Base-by-base conservation (phyloP, 2,113 vertebrate genomes). In the Platichthys flesus region DNA sequence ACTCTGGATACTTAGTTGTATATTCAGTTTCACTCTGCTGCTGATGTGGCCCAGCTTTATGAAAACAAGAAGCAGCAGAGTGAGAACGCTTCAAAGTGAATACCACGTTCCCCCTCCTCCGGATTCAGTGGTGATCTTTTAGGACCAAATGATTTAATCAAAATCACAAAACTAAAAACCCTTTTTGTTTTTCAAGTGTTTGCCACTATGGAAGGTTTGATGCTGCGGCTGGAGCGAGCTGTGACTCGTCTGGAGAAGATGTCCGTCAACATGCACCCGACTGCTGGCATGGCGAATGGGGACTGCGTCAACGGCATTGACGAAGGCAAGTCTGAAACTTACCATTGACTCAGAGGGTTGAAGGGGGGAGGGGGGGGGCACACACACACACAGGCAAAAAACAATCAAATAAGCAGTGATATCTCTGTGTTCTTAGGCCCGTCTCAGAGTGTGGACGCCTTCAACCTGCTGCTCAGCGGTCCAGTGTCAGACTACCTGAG, bases 141-240 rank as follows among this genome's bases (percentile, higher is more conserved):
- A 10, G 4, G 9, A 62, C 56, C 65, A 62, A 21, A 62, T 6
- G 70, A 42, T 14, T 57, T 18, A 49, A 18, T 16, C 45, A 18
- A 16, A 16, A 49, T 45, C 14, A 12, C 47, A 54, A 37, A 23
- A 56, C 16, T 9, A 31, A 31, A 31, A 31, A 31, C 31, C 2
- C 47, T 65, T 55, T 64, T 24, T 28, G 26, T 23, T 79, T 90
- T 58, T 93, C 21, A 66, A 97, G 95, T 24, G 65, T 77, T 78
- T 47, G 59, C 79, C 55, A 85, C 94, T 67, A 94, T 93, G 93
- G 95, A 96, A 74, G 94, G 81, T 20, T 92, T 99, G 84, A 91
- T 98, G 91, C 94, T 96, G 71, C 96, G 98, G 10, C 90, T 99
- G 92, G 97, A 99, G 88, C 93, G 88, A 15, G 97, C 96, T 0